Evolutionary conservation across 2,113 vertebrate genomes (phyloP).

Genomic region (Miniopterus natalensis): DNA sequence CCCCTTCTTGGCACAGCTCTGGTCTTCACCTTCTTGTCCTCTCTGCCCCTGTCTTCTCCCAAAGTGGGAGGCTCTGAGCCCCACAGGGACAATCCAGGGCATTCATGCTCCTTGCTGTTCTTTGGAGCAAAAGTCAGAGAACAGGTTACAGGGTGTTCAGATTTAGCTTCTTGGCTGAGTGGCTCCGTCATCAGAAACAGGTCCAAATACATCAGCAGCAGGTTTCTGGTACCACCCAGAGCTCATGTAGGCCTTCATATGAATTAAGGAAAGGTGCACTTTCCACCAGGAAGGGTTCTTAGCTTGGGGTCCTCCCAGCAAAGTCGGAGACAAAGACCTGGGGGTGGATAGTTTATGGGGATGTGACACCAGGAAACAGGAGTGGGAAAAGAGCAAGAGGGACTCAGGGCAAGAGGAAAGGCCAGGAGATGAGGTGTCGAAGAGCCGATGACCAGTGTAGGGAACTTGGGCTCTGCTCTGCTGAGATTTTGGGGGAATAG

Average conservation of each 20-base stretch:
- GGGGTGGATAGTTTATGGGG: not conserved
- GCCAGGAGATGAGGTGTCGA: not conserved
- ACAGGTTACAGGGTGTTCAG: not conserved
- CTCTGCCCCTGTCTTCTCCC: not conserved
- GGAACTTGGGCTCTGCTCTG: rapidly evolving
- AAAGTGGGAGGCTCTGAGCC: not conserved
- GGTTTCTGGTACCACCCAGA: not conserved
- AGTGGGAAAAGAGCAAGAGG: not conserved
- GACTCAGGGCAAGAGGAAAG: not conserved
- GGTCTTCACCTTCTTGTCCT: not conserved
- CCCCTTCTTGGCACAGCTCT: no score
- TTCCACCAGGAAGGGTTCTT: not conserved
- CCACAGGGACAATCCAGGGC: not conserved
- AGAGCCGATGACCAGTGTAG: not conserved
- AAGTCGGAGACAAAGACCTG: not conserved
- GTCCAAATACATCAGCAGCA: not conserved
- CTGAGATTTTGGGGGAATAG: not conserved
- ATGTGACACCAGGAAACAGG: not conserved
- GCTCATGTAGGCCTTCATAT: not conserved
- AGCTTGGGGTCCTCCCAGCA: not conserved
- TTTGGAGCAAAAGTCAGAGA: not conserved
- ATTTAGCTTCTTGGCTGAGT: not conserved
- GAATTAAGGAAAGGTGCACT: not conserved
- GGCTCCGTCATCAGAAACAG: not conserved
- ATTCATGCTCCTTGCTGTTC: not conserved